Evolutionary conservation across 2,113 vertebrate species (phyloP).

Genomic region (Platysternon megacephalum): DNA sequence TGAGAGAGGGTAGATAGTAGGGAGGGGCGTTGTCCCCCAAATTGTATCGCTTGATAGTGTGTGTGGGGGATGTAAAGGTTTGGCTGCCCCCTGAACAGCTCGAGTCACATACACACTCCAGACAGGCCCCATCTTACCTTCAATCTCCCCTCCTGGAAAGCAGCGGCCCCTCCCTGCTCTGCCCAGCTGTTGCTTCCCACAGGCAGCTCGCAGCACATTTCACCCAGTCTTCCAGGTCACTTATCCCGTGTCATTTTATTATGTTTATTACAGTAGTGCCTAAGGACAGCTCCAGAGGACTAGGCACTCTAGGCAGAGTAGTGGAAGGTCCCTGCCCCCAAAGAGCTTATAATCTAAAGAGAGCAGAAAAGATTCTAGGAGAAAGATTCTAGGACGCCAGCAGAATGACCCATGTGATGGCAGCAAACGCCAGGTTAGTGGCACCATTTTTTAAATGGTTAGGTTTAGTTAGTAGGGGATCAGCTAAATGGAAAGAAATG

Average conservation of each 20-base stretch:
- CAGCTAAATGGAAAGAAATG: background rate
- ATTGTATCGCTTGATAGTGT: no score
- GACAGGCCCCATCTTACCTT: no score
- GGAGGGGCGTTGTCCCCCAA: no score
- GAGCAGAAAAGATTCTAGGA: background rate
- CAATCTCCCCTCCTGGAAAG: background rate
- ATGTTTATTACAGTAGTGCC: background rate
- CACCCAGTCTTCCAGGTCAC: background rate
- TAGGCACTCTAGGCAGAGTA: background rate
- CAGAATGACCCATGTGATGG: background rate
- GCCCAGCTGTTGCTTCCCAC: background rate
- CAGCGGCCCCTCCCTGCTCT: no score
- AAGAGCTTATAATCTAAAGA: background rate
- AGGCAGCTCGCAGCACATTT: background rate
- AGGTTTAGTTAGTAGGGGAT: background rate
- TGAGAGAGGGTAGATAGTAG: background rate
- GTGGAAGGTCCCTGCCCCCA: background rate
- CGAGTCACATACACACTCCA: background rate
- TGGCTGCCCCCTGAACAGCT: rapidly evolving
- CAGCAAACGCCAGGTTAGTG: background rate
- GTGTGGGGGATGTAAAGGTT: background rate
- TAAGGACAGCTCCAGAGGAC: background rate
- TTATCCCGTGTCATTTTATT: background rate
- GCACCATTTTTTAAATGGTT: background rate
- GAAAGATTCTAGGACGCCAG: background rate